These are phyloP conservation scores for Hippocampus guttulatus DNA, from an alignment of 2,113 vertebrate genomes.

Conservation along the genomic window DNA sequence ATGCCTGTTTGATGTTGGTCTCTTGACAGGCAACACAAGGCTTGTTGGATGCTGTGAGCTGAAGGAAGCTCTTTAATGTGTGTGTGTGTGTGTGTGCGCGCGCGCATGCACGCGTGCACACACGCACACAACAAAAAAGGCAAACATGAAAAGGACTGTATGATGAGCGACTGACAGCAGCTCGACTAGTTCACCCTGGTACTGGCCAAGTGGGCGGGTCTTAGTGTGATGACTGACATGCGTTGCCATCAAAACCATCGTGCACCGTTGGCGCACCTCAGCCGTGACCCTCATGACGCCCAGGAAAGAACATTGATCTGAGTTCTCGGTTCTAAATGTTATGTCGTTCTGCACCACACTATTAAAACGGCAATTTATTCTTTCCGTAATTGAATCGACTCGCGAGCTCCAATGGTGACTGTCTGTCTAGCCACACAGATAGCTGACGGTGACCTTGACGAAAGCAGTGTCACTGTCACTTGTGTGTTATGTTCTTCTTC, in stretches of 20 bases:
- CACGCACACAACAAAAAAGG: slow-evolving; percentile 45
- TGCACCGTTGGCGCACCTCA: background rate
- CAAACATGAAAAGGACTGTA: slow-evolving; percentile 65
- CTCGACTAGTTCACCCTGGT: slow-evolving; percentile 32
- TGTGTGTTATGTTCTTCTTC: background rate
- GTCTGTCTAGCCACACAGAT: background rate
- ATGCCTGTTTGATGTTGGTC: slow-evolving; percentile 66
- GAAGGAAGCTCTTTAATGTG: background rate
- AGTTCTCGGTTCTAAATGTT: no score
- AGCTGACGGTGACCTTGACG: background rate
- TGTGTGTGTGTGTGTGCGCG: slow-evolving; percentile 24
- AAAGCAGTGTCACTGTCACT: background rate
- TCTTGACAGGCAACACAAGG: slow-evolving; percentile 59
- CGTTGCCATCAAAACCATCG: slow-evolving; percentile 37
- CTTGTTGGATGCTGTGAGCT: slow-evolving; percentile 30
- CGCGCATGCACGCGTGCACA: slow-evolving; percentile 31
- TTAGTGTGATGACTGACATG: slow-evolving; percentile 42
- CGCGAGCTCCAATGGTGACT: background rate
- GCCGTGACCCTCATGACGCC: no score
- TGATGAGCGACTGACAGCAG: slow-evolving; percentile 68
- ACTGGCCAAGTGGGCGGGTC: slow-evolving; percentile 51
- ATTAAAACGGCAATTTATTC: no score
- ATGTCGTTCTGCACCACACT: no score
- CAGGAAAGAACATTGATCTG: no score
- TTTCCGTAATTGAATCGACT: no score